Base-by-base conservation (phyloP, 2,888 invertebrate species). In the Caprella mutica region DNA sequence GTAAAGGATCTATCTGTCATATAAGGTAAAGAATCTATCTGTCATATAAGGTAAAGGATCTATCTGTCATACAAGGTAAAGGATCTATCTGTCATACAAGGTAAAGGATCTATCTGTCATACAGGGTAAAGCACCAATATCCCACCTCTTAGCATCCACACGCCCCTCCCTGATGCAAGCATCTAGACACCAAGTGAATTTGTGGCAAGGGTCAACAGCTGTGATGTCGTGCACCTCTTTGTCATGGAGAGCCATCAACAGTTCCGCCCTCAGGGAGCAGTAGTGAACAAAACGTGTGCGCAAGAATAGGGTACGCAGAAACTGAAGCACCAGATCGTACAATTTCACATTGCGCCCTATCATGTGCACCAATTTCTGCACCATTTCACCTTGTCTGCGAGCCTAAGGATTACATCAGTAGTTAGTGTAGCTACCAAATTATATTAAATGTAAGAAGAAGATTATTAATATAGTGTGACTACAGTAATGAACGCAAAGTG, bases 151-250 rank as follows among this genome's bases (percentile, higher is more conserved):
- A n/a, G 89, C 84, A 69, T 97, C 96, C 43, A 97, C 90, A 77
- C 91, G 92, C 72, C 89, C 87, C 72, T 97, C 96, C 66, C 96
- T 79, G 55, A 97, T 92, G 70, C 96, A 97, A 19, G 97, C 96
- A 76, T 97, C 97, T 65, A 97, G 78, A 72, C 96, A 96, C 96
- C 97, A 97, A 0, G 96, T 94, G 69, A 97, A 97, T 73, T 97
- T 96, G 74, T 97, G 97, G 71, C 94, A 94, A 0, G 94, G 94
- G 75, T 97, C 97, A 23, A 94, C 88, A 23, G 89, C 88, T 69
- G 94, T 93, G 63, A 96, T 94, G 71, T 94, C 93, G 75, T 93
- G 77, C 58, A 90, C 85, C 77, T 96, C 94, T 53, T 88, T 76
- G 72, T 97, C 97, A 74, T 97, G 97, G 27, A 96, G 75, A 0